These are phyloP conservation scores for Venustaconcha ellipsiformis DNA, from an alignment of 1,140 invertebrate species.

Conservation along the genomic window DNA sequence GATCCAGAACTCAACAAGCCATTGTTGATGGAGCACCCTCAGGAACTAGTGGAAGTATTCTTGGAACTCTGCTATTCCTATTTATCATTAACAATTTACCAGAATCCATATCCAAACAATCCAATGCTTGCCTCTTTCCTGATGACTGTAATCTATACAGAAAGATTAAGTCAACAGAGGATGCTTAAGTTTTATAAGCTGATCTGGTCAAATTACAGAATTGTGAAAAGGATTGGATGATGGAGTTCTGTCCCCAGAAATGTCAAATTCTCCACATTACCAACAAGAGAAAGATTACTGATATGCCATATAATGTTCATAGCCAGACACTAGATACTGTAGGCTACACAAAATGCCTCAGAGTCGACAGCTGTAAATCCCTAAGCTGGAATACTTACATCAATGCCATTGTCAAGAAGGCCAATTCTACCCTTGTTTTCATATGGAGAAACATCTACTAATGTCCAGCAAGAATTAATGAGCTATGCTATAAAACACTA, in stretches of 20 bases:
- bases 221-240: not conserved
- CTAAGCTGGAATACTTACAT: too few relatives aligned
- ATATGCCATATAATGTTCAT: not conserved
- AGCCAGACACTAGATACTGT: not conserved
- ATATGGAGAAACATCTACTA: too few relatives aligned
- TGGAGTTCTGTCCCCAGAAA: not conserved
- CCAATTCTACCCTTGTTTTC: too few relatives aligned
- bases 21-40: too few relatives aligned
- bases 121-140: not conserved
- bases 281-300: not conserved
- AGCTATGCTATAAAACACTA: too few relatives aligned
- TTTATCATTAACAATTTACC: not conserved
- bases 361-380: not conserved
- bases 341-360: not conserved
- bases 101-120: too few relatives aligned
- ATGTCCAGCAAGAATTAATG: too few relatives aligned
- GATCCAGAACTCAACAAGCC: not conserved
- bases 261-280: not conserved
- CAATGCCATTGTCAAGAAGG: too few relatives aligned
- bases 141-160: not conserved
- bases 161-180: not conserved
- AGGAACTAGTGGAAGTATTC: not conserved
- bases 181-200: not conserved
- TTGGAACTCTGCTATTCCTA: not conserved
- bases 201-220: constrained; percentile 9